Base-by-base conservation (phyloP, 2,113 vertebrate genomes). In the Leiothrix lutea region DNA sequence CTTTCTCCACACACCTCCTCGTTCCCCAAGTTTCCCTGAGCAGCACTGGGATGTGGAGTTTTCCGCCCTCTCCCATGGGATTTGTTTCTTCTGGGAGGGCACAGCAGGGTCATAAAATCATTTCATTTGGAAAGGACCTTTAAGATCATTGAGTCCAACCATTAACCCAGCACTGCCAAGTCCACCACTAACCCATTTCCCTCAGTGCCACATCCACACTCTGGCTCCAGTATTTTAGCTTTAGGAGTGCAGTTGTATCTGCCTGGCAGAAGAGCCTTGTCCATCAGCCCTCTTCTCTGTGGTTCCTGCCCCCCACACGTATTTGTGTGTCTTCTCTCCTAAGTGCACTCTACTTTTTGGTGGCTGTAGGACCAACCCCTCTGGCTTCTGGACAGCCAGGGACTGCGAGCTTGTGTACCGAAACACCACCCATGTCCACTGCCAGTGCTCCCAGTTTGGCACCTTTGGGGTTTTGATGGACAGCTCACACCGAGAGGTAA, bases 401-500 rank as follows among this genome's bases (percentile, higher is more conserved):
- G 99, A 99, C 97, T 99, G 99, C 0, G 98, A 99, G 64, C 99
- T 99, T 21, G 98, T 99, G 50, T 99, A 99, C 97, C 98, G 99
- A 95, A 99, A 99, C 69, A 98, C 98, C 13, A 99, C 99, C 25
- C 99, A 99, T 0, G 99, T 99, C 33, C 99, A 98, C 94, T 99
- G 99, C 97, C 99, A 99, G 96, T 99, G 99, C 84, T 99, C 99
- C 92, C 98, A 98, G 95, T 98, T 99, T 18, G 99, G 99, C 40
- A 99, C 99, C 60, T 99, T 99, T 33, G 99, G 99, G 6, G 98
- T 99, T 56, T 98, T 99, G 78, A 99, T 99, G 99, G 99, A 99
- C 97, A 99, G 98, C 90, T 99, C 99, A 5, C 99, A 99, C 40
- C 98, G 99, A 97, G 99, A 99, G 99, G 99, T 99, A 98, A 97